Conservation (phyloP, 1,140 invertebrate species). For the Polypedilum pembai region DNA sequence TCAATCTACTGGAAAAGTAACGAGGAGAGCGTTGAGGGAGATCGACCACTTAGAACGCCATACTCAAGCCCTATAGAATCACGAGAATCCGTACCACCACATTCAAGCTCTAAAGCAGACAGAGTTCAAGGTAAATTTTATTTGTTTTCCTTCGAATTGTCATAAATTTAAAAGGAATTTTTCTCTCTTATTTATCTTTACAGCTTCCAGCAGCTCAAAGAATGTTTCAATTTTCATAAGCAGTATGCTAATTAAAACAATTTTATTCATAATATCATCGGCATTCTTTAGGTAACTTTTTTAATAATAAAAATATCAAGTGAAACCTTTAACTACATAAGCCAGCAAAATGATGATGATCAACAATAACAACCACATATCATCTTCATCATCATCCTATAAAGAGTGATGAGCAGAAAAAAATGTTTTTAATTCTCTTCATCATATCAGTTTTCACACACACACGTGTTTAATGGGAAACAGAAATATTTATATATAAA, state of each 20-base stretch:
- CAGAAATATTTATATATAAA: no score
- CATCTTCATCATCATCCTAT: no score
- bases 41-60: constrained; percentile 53
- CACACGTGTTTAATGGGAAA: no score
- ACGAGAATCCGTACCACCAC: constrained; percentile 47
- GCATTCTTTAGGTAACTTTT: constrained; percentile 27
- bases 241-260: constrained; percentile 6
- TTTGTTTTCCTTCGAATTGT: not conserved
- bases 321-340: no score
- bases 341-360: no score
- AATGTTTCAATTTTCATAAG: constrained; percentile 3
- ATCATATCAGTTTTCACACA: no score
- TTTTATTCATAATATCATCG: constrained; percentile 22
- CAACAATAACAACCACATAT: no score
- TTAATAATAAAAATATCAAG: not conserved
- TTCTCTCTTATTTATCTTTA: not conserved
- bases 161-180: not conserved
- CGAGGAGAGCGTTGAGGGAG: constrained; percentile 71
- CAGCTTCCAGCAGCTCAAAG: constrained; percentile 20
- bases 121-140: constrained; percentile 49
- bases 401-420: no score
- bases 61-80: constrained; percentile 49
- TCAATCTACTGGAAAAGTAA: constrained; percentile 74
- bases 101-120: constrained; percentile 47
- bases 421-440: no score